phyloP scores from a whole-genome alignment of 2,797 vertebrate species.

The Tangara arthus region DNA sequence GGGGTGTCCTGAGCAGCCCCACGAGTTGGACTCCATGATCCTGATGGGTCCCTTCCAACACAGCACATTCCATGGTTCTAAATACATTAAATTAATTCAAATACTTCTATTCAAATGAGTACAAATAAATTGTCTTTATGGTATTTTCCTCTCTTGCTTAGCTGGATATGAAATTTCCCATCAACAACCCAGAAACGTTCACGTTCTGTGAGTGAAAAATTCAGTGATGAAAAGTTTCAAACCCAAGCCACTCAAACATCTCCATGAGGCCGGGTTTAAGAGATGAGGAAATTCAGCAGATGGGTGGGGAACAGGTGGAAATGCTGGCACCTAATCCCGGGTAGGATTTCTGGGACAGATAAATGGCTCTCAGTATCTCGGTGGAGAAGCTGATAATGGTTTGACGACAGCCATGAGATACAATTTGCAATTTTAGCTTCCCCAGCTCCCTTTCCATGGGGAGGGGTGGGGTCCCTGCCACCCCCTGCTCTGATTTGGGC shows the following conservation, averaged over 20 bases:
- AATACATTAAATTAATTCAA: not conserved
- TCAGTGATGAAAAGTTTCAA: not conserved
- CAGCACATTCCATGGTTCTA: not conserved
- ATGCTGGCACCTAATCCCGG: not conserved
- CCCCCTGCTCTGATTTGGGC: not conserved
- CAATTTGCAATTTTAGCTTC: not conserved
- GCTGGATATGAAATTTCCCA: not conserved
- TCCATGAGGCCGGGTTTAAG: not conserved
- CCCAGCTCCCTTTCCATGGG: not conserved
- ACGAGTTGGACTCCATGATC: accelerated
- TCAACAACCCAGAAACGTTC: not conserved
- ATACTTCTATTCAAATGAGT: not conserved
- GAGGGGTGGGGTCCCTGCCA: not conserved
- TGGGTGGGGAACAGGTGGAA: slow-evolving; percentile 29
- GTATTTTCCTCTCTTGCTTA: not conserved
- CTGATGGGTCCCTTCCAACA: not conserved
- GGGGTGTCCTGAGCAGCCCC: not conserved
- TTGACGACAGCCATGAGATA: slow-evolving; percentile 40
- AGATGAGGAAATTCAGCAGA: not conserved
- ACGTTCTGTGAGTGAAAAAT: accelerated
- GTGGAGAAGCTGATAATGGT: slow-evolving; percentile 6
- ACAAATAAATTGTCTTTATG: not conserved
- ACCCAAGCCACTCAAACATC: not conserved
- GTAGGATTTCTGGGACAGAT: slow-evolving; percentile 20
- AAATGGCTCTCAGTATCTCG: not conserved